Evolutionary conservation across 2,797 vertebrate species (phyloP), one percentile per base, ranked within the genome.

Genomic region (Halcyon chelicuti): DNA sequence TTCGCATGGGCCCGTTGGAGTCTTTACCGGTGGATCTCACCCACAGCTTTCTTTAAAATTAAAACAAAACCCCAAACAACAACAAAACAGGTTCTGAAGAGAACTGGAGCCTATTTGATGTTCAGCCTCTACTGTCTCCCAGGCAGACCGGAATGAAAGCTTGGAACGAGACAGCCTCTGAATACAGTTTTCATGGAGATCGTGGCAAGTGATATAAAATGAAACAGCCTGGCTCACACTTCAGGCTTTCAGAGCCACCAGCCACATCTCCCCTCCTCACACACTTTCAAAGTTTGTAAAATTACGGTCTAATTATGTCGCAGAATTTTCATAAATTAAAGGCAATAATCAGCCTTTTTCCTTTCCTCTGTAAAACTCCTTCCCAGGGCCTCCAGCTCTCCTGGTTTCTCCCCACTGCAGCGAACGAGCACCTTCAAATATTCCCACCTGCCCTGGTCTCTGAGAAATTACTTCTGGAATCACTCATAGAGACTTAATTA

Each of bases 61-160:
- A 75, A 94, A 92, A 93, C n/a, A 93, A 88, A 86, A 22, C 9
- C 18, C 20, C 14, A 49, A 52, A 29, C 15, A 28, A 52, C 21
- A 93, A 93, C 89, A 86, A 25, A n/a, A 67, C n/a, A 90, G 97
- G 94, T 83, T 73, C 82, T 68, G 89, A 90, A 91, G 90, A 96
- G 94, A 93, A 77, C 85, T 49, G 31, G 9, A 83, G 95, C 77
- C 97, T 95, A 92, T 90, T 95, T 97, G 95, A 90, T 95, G 97
- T 96, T 96, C 93, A 88, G 97, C 87, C 93, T 94, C 88, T 94
- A 91, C 65, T 96, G 94, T 97, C 96, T 97, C 77, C 62, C 94
- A 96, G 96, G 96, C 85, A 87, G 76, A 73, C 76, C 88, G 60
- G 81, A 95, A 94, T 80, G 95, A 97, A 96, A 96, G 96, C 95